Percentiles rank a stretch among this genome's conserved stretches.
Evolutionary conservation across 1,140 invertebrate species (phyloP).

Genomic region (Drosophila lacertosa): DNA sequence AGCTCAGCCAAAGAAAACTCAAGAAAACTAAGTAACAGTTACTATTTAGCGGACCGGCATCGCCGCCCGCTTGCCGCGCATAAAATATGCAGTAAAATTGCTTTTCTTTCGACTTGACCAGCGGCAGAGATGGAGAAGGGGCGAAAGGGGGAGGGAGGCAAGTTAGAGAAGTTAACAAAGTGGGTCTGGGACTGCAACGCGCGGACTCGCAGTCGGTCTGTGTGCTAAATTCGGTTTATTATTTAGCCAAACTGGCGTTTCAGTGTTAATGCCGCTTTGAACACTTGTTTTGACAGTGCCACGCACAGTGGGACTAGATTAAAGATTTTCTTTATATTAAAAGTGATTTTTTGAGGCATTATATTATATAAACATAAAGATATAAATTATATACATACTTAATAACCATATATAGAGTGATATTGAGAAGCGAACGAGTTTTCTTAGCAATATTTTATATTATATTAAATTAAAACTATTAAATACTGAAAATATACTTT

Average conservation of each 20-base stretch:
- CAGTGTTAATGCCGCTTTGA: slow-evolving; percentile 59
- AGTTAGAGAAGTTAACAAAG: slow-evolving; percentile 19
- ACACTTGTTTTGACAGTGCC: slow-evolving; percentile 64
- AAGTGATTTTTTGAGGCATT: no score
- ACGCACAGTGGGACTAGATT: slow-evolving; percentile 48
- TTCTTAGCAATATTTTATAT: no score
- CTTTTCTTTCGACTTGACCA: slow-evolving; percentile 47
- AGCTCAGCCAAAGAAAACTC: slow-evolving; percentile 28
- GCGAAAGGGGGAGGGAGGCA: background rate
- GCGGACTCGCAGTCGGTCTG: slow-evolving; percentile 21
- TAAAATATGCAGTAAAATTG: slow-evolving; percentile 71
- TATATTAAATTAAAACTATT: no score
- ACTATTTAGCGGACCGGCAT: slow-evolving; percentile 66
- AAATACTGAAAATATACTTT: no score
- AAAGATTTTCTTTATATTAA: background rate
- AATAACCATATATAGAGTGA: no score
- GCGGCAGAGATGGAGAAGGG: background rate
- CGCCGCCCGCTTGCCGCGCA: slow-evolving; percentile 21
- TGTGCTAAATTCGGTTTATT: slow-evolving; percentile 67
- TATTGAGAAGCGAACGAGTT: no score
- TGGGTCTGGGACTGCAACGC: slow-evolving; percentile 41
- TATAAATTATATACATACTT: no score
- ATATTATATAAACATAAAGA: no score
- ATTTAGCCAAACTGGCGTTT: slow-evolving; percentile 49
- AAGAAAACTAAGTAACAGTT: slow-evolving; percentile 76